phyloP scores from a whole-genome alignment of 2,113 vertebrate species.

The Furnarius figulus region DNA sequence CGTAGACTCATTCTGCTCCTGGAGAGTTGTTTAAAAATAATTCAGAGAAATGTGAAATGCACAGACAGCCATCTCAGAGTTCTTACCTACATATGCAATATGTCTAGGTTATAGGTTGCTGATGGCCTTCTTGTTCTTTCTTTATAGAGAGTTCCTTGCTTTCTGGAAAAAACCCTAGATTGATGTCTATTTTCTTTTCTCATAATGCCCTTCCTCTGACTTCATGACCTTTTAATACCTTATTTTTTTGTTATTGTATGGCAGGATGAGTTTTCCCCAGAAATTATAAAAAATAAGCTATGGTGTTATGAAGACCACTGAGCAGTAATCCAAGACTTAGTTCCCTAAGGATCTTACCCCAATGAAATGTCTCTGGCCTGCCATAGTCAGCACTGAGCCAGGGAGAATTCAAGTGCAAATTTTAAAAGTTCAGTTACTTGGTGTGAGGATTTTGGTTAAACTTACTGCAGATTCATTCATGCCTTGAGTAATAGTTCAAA shows the following conservation, averaged over 20 bases:
- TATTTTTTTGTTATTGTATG: not conserved
- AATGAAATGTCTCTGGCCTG: not conserved
- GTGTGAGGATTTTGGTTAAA: not conserved
- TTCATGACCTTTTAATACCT: not conserved
- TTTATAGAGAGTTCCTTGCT: not conserved
- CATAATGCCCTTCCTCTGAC: not conserved
- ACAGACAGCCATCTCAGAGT: not conserved
- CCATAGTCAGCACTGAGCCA: not conserved
- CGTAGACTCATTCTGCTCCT: not conserved
- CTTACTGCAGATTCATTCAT: not conserved
- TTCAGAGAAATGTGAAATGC: not conserved
- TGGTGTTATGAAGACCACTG: not conserved
- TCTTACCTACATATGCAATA: not conserved
- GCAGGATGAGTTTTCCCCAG: not conserved
- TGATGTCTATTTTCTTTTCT: not conserved
- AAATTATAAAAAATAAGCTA: not conserved
- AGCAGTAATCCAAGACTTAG: not conserved
- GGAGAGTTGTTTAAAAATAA: not conserved
- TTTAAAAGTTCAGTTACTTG: not conserved
- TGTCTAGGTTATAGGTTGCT: not conserved
- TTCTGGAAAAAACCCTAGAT: not conserved
- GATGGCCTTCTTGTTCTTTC: not conserved
- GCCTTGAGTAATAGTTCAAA: not conserved
- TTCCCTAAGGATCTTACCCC: not conserved
- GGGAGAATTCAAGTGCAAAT: not conserved